Evolutionary conservation across 1,140 invertebrate genomes (phyloP).

Genomic region (Pentalonia nigronervosa): DNA sequence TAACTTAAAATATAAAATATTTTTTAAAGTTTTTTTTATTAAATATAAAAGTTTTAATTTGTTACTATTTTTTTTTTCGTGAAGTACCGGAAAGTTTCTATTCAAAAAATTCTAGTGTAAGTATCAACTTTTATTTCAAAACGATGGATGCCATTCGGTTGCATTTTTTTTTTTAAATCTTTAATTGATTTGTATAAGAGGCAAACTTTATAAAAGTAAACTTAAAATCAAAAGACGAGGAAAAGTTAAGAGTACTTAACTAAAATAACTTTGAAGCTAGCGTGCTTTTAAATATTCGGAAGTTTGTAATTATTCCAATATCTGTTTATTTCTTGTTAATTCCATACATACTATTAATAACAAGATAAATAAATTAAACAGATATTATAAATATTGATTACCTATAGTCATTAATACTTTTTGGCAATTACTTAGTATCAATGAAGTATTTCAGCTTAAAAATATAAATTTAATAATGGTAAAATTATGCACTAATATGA

Average conservation of each 20-base stretch:
- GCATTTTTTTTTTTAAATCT: conserved; percentile 9
- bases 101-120: neutral
- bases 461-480: neutral
- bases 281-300: neutral
- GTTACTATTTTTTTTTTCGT: neutral
- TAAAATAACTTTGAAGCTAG: neutral
- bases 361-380: neutral
- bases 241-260: conserved; percentile 8
- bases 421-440: neutral
- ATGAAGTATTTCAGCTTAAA: neutral
- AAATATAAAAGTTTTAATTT: conserved; percentile 40
- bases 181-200: neutral
- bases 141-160: neutral
- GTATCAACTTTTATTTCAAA: conserved; percentile 19
- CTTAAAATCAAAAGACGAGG: neutral
- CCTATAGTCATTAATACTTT: neutral
- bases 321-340: neutral
- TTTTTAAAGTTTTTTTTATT: conserved; percentile 7
- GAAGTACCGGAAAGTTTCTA: neutral
- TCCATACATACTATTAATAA: neutral
- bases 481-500: neutral
- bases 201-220: neutral
- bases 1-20: conserved; percentile 23
- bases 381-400: neutral
- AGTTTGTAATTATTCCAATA: neutral